phyloP scores from a whole-genome alignment of 2,888 invertebrate genomes.

The Steinernema scapterisci region DNA sequence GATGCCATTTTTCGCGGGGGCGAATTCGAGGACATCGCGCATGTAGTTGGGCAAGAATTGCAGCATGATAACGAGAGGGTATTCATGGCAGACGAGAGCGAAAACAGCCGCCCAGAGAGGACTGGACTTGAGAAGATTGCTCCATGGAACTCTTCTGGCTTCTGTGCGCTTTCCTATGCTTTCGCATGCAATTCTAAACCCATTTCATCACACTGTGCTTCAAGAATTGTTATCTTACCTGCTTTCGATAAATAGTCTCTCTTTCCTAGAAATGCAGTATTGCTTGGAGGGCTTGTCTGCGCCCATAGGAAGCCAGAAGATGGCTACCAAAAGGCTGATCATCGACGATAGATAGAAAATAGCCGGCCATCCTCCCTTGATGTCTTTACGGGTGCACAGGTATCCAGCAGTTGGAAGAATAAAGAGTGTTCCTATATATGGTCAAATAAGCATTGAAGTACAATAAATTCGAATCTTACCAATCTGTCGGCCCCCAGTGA shows the following conservation, averaged over 20 bases:
- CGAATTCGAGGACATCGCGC: constrained; percentile 63
- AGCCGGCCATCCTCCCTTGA: constrained; percentile 64
- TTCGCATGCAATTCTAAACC: constrained; percentile 61
- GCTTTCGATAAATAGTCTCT: constrained; percentile 62
- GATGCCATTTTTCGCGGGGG: constrained; percentile 63
- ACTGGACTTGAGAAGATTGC: constrained; percentile 54
- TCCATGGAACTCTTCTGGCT: constrained; percentile 57
- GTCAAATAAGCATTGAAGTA: constrained; percentile 38
- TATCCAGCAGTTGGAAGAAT: constrained; percentile 65
- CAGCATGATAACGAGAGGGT: constrained; percentile 63
- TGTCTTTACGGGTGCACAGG: constrained; percentile 61
- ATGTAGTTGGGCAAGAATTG: constrained; percentile 65
- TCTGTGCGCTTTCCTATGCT: constrained; percentile 62
- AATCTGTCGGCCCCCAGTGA: constrained; percentile 63
- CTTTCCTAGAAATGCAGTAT: constrained; percentile 60
- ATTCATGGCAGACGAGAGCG: constrained; percentile 55
- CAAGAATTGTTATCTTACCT: constrained; percentile 40
- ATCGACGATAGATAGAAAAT: constrained; percentile 62
- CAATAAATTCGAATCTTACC: constrained; percentile 43
- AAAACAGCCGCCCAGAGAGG: constrained; percentile 62
- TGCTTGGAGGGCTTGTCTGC: constrained; percentile 66
- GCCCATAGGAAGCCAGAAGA: constrained; percentile 65
- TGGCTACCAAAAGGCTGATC: constrained; percentile 54
- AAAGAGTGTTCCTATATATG: constrained; percentile 57
- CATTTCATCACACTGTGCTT: background rate